Evolutionary conservation across 2,888 invertebrate genomes (phyloP), one percentile per base, ranked within the genome.

Genomic region (Tinea semifulvella): DNA sequence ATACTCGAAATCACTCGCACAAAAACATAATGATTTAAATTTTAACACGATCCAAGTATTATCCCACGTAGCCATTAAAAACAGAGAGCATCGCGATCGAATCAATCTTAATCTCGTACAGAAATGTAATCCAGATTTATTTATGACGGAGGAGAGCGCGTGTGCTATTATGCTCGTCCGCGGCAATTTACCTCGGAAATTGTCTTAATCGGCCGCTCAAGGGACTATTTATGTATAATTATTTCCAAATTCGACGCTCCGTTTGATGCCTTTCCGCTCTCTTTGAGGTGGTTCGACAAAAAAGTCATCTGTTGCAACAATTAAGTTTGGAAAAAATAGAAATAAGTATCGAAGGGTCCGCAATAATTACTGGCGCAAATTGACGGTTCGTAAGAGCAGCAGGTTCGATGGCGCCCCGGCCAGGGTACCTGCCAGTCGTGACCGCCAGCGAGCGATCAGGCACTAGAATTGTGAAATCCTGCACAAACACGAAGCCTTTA

Each of bases 221-320:
- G 80, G 80, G 80, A 80, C 80, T 80, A 79, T 80, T 80, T 80
- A 80, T 80, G 76, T 80, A 80, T 80, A 80, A 80, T 80, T 80
- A 80, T 80, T 79, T 80, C 76, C 77, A 80, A 80, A 80, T 79
- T 80, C 80, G 75, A 80, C 74, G 77, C 69, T 72, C 63, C 68
- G 76, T 80, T 80, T 80, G 80, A 80, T 80, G 80, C 80, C 71
- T 80, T 79, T 76, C 79, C 80, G 79, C 80, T 80, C 80, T 80
- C 77, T 76, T 77, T 80, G 75, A 76, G 75, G 71, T 72, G 57
- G 66, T 73, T 80, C 76, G 71, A 80, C 79, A 80, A 80, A 80
- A 80, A 80, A 80, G 79, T 80, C 80, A 77, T 80, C 80, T 75
- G 79, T 74, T 77, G 79, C 70, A 80, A 80, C 77, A 80, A 80